These are phyloP conservation scores for Meloidogyne chitwoodi DNA, from an alignment of 1,140 invertebrate species.

Conservation along the genomic window DNA sequence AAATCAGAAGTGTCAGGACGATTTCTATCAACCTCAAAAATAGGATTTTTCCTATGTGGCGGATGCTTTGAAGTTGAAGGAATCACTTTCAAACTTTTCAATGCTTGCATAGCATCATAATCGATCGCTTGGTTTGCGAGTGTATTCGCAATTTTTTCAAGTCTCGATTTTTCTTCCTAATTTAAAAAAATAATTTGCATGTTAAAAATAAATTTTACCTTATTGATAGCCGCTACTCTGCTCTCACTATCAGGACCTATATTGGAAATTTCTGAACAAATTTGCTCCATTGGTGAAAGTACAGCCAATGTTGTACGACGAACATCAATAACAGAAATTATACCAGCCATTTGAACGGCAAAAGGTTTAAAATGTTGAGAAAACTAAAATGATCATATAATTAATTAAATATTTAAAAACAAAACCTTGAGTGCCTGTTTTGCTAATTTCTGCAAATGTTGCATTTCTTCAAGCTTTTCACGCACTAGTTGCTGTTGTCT, in stretches of 20 bases:
- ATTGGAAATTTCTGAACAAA: constrained; percentile 51
- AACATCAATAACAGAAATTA: constrained; percentile 39
- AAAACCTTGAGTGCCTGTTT: constrained; percentile 28
- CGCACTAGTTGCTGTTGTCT: constrained; percentile 48
- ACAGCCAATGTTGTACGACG: constrained; percentile 38
- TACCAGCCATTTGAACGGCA: constrained; percentile 36
- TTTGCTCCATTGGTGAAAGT: constrained; percentile 58
- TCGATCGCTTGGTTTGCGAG: constrained; percentile 17
- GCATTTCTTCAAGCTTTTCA: constrained; percentile 40
- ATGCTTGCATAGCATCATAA: constrained; percentile 30
- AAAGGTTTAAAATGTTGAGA: constrained; percentile 50
- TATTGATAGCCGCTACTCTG: constrained; percentile 53
- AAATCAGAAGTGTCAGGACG: neutral
- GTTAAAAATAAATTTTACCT: constrained; percentile 7
- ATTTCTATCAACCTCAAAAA: neutral
- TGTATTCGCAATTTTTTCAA: constrained; percentile 30
- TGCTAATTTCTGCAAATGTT: constrained; percentile 43
- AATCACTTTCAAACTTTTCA: constrained; percentile 24
- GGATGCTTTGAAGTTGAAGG: neutral
- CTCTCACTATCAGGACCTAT: constrained; percentile 48
- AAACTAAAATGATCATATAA: neutral
- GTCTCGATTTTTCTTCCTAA: constrained; percentile 47
- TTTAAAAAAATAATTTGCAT: no score
- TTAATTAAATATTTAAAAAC: neutral
- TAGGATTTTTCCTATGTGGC: neutral